A percentile compares a stretch with the other conserved stretches of the same genome.
Conservation (phyloP, 2,113 vertebrate genomes). For the Oceanodroma tethys region DNA sequence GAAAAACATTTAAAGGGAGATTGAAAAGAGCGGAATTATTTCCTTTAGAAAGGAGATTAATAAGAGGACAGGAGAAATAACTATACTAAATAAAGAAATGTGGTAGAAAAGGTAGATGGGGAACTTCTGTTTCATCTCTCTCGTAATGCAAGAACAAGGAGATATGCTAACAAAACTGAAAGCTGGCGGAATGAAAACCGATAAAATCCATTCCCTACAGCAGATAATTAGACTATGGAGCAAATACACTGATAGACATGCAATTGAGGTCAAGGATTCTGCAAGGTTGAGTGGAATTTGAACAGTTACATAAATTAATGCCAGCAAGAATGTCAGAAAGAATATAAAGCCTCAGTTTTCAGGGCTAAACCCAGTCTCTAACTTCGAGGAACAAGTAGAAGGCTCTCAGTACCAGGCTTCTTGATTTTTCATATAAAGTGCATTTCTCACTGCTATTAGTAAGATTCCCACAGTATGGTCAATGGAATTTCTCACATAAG, state of each 20-base stretch:
- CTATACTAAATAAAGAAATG: neutral
- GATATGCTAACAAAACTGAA: neutral
- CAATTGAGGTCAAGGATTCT: neutral
- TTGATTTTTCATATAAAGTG: neutral
- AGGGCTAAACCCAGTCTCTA: neutral
- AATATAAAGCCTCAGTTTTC: neutral
- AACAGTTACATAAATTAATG: neutral
- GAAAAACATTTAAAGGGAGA: neutral
- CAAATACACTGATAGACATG: neutral
- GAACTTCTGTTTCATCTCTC: neutral
- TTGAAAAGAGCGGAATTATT: neutral
- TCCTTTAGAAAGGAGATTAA: neutral
- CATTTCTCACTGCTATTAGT: neutral
- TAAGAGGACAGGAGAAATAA: neutral
- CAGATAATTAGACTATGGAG: neutral
- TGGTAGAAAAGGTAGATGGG: neutral
- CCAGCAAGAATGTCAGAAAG: neutral
- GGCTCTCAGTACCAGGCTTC: neutral
- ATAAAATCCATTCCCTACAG: neutral
- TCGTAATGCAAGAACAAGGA: neutral
- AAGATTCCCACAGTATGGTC: neutral
- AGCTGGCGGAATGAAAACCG: neutral
- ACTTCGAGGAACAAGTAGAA: neutral
- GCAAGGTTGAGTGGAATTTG: neutral
- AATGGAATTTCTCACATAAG: slow-evolving; percentile 8